Conservation (phyloP, 1,140 invertebrate genomes). For the Magallana ariakensis region DNA sequence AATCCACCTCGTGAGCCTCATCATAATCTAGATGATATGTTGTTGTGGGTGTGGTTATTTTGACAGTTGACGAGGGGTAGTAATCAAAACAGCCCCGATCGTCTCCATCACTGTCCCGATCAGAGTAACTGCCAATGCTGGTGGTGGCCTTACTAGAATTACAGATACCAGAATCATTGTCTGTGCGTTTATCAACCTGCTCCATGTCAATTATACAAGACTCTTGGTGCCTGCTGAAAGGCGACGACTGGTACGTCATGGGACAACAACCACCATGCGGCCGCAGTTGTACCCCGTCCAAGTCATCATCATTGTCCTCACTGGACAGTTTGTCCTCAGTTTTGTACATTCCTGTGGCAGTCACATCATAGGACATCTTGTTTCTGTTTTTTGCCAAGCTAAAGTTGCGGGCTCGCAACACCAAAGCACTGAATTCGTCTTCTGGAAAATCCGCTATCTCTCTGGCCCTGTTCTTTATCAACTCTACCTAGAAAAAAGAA, state of each 20-base stretch:
- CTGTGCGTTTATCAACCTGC: slow-evolving; percentile 52
- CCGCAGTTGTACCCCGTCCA: slow-evolving; percentile 37
- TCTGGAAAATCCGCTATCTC: slow-evolving; percentile 70
- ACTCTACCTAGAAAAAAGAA: slow-evolving; percentile 67
- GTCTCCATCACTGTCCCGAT: slow-evolving; percentile 63
- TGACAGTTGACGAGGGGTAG: slow-evolving; percentile 57
- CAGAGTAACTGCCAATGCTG: slow-evolving; percentile 60
- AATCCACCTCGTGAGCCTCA: slow-evolving; percentile 70
- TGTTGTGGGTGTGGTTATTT: slow-evolving; percentile 47
- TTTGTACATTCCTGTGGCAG: slow-evolving; percentile 22
- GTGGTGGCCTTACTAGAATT: slow-evolving; percentile 67
- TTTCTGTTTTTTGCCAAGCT: slow-evolving; percentile 66
- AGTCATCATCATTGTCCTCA: slow-evolving; percentile 56
- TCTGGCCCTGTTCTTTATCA: slow-evolving; percentile 69
- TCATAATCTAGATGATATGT: slow-evolving; percentile 67
- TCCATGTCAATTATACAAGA: slow-evolving; percentile 43
- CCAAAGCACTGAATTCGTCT: slow-evolving; percentile 68
- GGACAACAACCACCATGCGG: neutral
- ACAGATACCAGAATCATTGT: slow-evolving; percentile 65
- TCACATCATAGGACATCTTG: slow-evolving; percentile 43
- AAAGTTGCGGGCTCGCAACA: slow-evolving; percentile 68
- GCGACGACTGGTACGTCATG: neutral
- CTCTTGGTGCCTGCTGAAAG: slow-evolving; percentile 12
- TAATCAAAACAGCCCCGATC: slow-evolving; percentile 64
- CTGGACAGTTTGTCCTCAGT: slow-evolving; percentile 9